phyloP scores from a whole-genome alignment of 2,888 invertebrate species.

The Cryptocephalus primarius region DNA sequence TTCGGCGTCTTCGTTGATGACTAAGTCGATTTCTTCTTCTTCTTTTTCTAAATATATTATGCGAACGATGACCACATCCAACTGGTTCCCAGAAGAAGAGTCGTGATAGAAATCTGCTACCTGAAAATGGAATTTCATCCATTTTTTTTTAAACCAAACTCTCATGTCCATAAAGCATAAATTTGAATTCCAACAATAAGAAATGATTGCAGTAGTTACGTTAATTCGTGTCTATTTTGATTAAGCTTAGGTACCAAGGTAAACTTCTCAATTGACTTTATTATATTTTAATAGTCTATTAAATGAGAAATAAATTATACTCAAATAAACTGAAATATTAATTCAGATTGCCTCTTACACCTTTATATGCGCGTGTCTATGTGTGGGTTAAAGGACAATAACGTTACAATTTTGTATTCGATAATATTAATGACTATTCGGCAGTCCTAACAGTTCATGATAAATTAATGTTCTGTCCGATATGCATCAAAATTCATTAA shows the following conservation, averaged over 20 bases:
- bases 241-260: too few relatives aligned
- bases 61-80: conserved; percentile 47
- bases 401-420: neutral
- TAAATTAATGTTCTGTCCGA: neutral
- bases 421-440: neutral
- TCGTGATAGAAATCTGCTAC: conserved; percentile 39
- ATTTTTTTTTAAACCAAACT: neutral
- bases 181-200: too few relatives aligned
- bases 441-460: neutral
- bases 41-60: conserved; percentile 45
- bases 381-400: too few relatives aligned
- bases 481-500: conserved; percentile 8
- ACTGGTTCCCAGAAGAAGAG: conserved; percentile 42
- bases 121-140: conserved; percentile 15
- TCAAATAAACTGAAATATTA: too few relatives aligned
- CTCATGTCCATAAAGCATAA: too few relatives aligned
- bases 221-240: too few relatives aligned
- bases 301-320: too few relatives aligned
- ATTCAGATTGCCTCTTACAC: too few relatives aligned
- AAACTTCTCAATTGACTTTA: too few relatives aligned
- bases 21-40: conserved; percentile 41
- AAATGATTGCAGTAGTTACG: too few relatives aligned
- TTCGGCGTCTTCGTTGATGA: conserved; percentile 42
- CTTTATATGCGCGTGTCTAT: too few relatives aligned
- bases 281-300: too few relatives aligned